phyloP scores from a whole-genome alignment of 2,113 vertebrate genomes.

The Corythaeola cristata region DNA sequence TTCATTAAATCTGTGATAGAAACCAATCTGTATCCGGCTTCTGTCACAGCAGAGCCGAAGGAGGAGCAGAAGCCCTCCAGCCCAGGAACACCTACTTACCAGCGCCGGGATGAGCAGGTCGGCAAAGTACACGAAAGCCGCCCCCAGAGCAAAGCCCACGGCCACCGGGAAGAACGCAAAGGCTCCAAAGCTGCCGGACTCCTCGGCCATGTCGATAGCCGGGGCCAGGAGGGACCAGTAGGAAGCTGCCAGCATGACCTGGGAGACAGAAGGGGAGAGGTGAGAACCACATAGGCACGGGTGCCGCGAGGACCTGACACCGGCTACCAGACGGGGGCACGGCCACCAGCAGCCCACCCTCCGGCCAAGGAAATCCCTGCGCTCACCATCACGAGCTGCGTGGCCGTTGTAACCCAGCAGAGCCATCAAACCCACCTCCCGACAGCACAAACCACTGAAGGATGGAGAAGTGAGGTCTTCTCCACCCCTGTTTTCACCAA shows the following conservation, averaged over 20 bases:
- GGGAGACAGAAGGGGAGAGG: not conserved
- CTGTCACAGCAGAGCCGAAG: not conserved
- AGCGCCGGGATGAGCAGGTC: conserved; percentile 84
- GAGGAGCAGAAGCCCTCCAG: not conserved
- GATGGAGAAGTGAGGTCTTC: not conserved
- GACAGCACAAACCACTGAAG: fast-evolving
- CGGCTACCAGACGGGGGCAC: not conserved
- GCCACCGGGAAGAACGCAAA: conserved; percentile 91
- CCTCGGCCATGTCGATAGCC: conserved; percentile 89
- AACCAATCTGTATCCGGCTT: fast-evolving
- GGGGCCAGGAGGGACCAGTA: conserved; percentile 97
- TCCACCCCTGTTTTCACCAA: not conserved
- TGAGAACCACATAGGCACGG: not conserved
- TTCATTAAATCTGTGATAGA: not conserved
- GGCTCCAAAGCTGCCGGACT: conserved; percentile 86
- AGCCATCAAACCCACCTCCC: not conserved
- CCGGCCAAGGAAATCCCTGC: not conserved
- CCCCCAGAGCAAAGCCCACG: conserved; percentile 87
- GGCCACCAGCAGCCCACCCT: not conserved
- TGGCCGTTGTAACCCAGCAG: fast-evolving
- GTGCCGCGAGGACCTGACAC: fast-evolving
- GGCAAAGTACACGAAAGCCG: conserved; percentile 87
- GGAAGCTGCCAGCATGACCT: conserved; percentile 97
- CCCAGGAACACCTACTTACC: conserved; percentile 75
- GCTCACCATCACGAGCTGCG: fast-evolving